Evolutionary conservation across 2,888 invertebrate genomes (phyloP).

Genomic region (Rhamphomyia laevipes): DNA sequence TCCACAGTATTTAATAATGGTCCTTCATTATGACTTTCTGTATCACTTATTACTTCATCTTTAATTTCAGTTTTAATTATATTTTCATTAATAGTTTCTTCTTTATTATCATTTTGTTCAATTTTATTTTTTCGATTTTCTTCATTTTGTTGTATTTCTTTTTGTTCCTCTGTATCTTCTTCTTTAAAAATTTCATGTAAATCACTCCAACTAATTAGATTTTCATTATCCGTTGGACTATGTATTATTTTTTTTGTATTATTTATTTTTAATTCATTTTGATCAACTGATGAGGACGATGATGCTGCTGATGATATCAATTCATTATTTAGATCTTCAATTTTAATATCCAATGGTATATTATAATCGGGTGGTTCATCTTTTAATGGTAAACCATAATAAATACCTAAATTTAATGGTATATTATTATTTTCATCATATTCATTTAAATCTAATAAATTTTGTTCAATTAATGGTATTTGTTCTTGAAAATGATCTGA

Average conservation of each 20-base stretch:
- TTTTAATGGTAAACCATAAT: constrained; percentile 32
- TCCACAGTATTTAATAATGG: neutral
- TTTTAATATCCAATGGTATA: constrained; percentile 22
- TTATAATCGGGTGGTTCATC: constrained; percentile 34
- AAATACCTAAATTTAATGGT: constrained; percentile 23
- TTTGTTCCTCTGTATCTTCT: neutral
- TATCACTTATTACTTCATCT: neutral
- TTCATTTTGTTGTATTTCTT: neutral
- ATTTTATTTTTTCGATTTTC: neutral
- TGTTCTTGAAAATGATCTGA: constrained; percentile 30
- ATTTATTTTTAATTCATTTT: neutral
- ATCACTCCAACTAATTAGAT: constrained; percentile 11
- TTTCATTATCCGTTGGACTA: neutral
- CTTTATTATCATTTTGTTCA: neutral
- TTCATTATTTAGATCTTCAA: constrained; percentile 15
- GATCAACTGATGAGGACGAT: constrained; percentile 13
- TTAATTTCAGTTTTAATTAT: constrained; percentile 7
- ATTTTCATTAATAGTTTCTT: constrained; percentile 25
- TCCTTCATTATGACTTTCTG: neutral
- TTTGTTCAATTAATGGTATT: constrained; percentile 44
- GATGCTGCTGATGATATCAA: no score
- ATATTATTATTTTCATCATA: constrained; percentile 42
- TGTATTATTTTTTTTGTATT: constrained; percentile 16
- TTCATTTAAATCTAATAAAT: constrained; percentile 46
- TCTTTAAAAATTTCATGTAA: constrained; percentile 5